Evolutionary conservation across 2,113 vertebrate genomes (phyloP), one percentile per base, ranked within the genome.

Genomic region (Rhegmatorhina hoffmannsi): DNA sequence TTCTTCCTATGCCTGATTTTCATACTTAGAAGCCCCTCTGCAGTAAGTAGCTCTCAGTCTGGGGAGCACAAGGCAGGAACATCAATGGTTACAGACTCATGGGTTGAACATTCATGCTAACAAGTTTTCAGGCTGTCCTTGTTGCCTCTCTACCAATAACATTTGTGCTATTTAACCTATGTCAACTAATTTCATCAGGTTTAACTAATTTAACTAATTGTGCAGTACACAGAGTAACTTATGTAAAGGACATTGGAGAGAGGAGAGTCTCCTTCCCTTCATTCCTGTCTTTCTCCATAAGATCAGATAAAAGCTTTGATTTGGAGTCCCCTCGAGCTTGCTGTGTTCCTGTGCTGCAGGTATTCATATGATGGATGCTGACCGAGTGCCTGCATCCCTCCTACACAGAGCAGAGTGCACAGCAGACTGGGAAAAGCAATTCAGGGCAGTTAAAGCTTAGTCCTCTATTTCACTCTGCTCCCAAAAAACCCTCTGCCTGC

Each of bases 351-450:
- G 28, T 55, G 49, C 17, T 33, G 24, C 34, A 38, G 34, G 34
- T 11, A 20, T 7, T 6, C 44, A 38, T 9, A 11, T 1, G 1
- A 20, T 47, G 29, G 31, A 24, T 40, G 36, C 36, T 4, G 36
- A 10, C n/a, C 2, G 1, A 78, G 55, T 1, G 3, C 18, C 62
- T 55, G 24, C n/a, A 70, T 64, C 59, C 53, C 31, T 77, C 40
- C 63, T 34, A 16, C 25, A 26, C 17, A 69, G 26, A 73, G 26
- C 38, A 86, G 21, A 62, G 36, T 25, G 23, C 6, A 13, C 0
- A 1, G 21, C 10, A 66, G 26, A n/a, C 10, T 0, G 0, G 49
- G 46, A 87, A 85, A 36, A 43, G 25, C 25, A 81, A 21, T 46
- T 84, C 55, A 63, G 44, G 8, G 67, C 29, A 81, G 15, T 31